Evolutionary conservation across 1,140 invertebrate species (phyloP), one percentile per base, ranked within the genome.

Genomic region (Scylla paramamosain): DNA sequence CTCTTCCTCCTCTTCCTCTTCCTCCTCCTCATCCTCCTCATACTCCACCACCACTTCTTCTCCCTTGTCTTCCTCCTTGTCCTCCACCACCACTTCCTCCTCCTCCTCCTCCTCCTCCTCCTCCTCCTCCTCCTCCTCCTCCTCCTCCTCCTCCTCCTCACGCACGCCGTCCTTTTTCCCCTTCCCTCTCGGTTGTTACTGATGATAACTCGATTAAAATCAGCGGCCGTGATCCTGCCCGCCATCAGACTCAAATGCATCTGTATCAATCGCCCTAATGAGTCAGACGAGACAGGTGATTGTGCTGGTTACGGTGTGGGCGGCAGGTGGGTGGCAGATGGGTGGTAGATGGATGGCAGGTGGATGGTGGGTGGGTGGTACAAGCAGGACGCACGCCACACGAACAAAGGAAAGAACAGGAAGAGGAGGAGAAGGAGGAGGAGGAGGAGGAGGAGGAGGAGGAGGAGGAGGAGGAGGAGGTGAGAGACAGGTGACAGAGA

Each of bases 211-310:
- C 52, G 52, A 77, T 91, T 39, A 91, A 91, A 91, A 91, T 77
- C 90, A 59, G 0, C 90, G 48, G 1, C 52, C 29, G 90, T 91
- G 67, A 91, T 77, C 52, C 90, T 77, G 29, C n/a, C 90, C 67
- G 29, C 46, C 52, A 91, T 77, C 90, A 91, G 90, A 59, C 59
- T 82, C 3, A 91, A 91, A 91, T 91, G 90, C 67, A 91, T 77
- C 90, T 52, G 32, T 16, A 91, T 91, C 67, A 91, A 91, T 77
- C 32, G 59, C 67, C 90, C 29, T 91, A 77, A 91, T 77, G 90
- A 91, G 77, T 31, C 89, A 91, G 52, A 91, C 52, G 90, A 91
- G 67, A 77, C 67, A 77, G 67, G 67, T 77, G 67, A 77, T 77
- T 25, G 67, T 39, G 20, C 67, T 77, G n/a, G 20, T 25, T 77